Conservation (phyloP, 2,113 vertebrate species). For the Ameiurus melas region DNA sequence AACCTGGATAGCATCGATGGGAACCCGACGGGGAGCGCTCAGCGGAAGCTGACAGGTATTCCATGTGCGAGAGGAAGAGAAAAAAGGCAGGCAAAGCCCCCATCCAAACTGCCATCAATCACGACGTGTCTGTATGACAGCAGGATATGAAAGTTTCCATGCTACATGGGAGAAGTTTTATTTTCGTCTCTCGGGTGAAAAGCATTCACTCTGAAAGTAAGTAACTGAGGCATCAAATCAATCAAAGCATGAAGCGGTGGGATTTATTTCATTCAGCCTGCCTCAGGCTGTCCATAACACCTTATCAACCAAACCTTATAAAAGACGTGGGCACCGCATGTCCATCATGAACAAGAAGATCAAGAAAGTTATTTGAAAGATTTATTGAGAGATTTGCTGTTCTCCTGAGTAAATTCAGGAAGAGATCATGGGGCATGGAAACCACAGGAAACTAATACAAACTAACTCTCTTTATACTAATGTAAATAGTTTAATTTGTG, state of each 20-base stretch:
- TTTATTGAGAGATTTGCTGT: slow-evolving; percentile 5
- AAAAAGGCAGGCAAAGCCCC: background rate
- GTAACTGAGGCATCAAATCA: background rate
- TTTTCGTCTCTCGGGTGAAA: background rate
- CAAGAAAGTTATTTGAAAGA: slow-evolving; percentile 16
- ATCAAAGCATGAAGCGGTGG: background rate
- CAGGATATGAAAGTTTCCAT: slow-evolving; percentile 34
- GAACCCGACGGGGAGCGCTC: slow-evolving; percentile 11
- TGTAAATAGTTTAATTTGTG: background rate
- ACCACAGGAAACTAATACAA: background rate
- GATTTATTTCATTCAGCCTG: slow-evolving; percentile 3
- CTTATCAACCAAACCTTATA: slow-evolving; percentile 1
- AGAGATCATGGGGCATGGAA: slow-evolving; percentile 35
- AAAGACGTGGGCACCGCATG: background rate
- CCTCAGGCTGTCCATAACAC: background rate
- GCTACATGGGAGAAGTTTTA: slow-evolving; percentile 17
- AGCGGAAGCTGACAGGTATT: slow-evolving; percentile 3
- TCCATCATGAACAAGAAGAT: slow-evolving; percentile 10
- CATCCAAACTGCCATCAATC: slow-evolving; percentile 27
- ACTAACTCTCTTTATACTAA: background rate
- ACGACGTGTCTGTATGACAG: slow-evolving; percentile 5
- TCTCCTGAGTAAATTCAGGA: background rate
- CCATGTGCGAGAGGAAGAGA: background rate
- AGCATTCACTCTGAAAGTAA: background rate
- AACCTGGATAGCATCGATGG: slow-evolving; percentile 18